A percentile compares a stretch with the other conserved stretches of the same genome.
These are phyloP conservation scores for Perithous albicinctus DNA, from an alignment of 2,888 invertebrate species.

Conservation along the genomic window DNA sequence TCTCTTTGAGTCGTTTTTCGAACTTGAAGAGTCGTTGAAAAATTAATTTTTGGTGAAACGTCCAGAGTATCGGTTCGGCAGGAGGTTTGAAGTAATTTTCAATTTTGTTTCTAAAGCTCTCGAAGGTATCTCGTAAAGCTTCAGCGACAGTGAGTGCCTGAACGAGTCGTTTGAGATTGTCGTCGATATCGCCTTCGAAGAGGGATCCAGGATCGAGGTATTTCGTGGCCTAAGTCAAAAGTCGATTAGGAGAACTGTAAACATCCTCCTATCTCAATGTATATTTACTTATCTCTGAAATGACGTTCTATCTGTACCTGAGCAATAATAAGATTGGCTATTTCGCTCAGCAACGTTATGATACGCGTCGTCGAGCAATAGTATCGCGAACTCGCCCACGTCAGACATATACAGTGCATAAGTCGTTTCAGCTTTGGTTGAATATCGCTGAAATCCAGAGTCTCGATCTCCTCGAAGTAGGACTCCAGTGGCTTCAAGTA, in stretches of 20 bases:
- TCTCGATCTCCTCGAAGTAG: slow-evolving; percentile 90
- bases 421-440: slow-evolving; percentile 88
- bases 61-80: slow-evolving; percentile 88
- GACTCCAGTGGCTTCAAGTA: slow-evolving; percentile 91
- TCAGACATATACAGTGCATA: slow-evolving; percentile 92
- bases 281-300: not conserved
- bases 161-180: slow-evolving; percentile 88
- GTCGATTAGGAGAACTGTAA: slow-evolving; percentile 21
- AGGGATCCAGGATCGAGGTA: slow-evolving; percentile 92
- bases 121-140: slow-evolving; percentile 86
- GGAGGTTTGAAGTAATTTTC: slow-evolving; percentile 86
- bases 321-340: slow-evolving; percentile 93
- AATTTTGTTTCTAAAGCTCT: slow-evolving; percentile 86
- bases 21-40: slow-evolving; percentile 89
- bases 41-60: slow-evolving; percentile 90
- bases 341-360: slow-evolving; percentile 90
- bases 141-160: slow-evolving; percentile 86
- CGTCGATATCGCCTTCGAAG: slow-evolving; percentile 94
- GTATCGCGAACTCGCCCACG: slow-evolving; percentile 94
- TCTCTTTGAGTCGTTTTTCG: slow-evolving; percentile 87
- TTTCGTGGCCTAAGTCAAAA: slow-evolving; percentile 86
- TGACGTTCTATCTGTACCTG: slow-evolving; percentile 84
- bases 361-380: slow-evolving; percentile 88
- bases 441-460: slow-evolving; percentile 89
- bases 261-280: slow-evolving; percentile 55